These are phyloP conservation scores for Columbina picui DNA, from an alignment of 2,113 vertebrate genomes.

Conservation along the genomic window DNA sequence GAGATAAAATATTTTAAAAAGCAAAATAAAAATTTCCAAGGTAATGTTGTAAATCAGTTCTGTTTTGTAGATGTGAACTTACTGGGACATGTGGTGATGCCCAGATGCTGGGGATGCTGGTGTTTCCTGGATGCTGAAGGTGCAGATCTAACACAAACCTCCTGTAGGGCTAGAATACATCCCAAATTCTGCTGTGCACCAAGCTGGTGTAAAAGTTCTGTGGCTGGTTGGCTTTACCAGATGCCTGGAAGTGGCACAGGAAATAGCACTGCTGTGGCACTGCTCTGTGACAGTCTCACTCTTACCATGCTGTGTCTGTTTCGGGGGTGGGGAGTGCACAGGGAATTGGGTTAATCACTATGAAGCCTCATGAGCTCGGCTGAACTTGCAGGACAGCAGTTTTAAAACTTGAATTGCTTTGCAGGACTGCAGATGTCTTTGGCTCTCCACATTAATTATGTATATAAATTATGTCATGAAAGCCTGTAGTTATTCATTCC, in stretches of 20 bases:
- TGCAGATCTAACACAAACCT: background rate
- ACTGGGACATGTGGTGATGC: background rate
- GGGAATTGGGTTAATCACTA: background rate
- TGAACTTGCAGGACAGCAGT: background rate
- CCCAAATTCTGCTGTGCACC: background rate
- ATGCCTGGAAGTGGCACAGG: background rate
- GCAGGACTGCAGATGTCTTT: background rate
- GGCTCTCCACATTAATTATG: background rate
- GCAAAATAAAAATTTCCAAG: background rate
- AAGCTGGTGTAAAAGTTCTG: background rate
- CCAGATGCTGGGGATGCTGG: background rate
- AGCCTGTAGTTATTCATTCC: conserved; percentile 38
- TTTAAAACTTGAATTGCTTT: background rate
- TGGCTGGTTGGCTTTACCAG: background rate
- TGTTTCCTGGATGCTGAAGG: background rate
- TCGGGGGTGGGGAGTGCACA: rapidly evolving
- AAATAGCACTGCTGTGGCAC: background rate
- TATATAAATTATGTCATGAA: conserved; percentile 49
- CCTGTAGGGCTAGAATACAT: background rate
- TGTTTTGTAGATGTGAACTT: background rate
- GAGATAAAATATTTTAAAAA: background rate
- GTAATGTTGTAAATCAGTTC: background rate
- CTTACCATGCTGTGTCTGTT: background rate
- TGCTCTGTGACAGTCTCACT: background rate
- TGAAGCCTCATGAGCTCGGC: background rate